phyloP scores from a whole-genome alignment of 2,888 invertebrate genomes.

The Eutolmus rufibarbis region DNA sequence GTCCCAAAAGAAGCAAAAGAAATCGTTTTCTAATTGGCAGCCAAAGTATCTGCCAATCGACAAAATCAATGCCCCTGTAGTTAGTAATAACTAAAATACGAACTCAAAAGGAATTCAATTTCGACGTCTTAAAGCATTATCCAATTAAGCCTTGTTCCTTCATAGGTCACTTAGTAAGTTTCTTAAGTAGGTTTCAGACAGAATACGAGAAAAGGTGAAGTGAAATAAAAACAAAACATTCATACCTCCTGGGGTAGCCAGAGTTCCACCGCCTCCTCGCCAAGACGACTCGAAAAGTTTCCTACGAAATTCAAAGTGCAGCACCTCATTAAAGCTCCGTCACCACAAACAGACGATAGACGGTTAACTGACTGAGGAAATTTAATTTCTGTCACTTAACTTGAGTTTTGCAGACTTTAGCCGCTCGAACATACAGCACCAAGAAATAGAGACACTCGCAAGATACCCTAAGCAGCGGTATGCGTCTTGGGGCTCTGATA shows the following conservation, averaged over 20 bases:
- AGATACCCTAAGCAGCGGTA: not conserved
- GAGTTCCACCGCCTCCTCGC: not conserved
- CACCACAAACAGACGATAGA: not conserved
- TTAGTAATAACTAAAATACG: not conserved
- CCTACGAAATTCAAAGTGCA: not conserved
- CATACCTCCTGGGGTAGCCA: not conserved
- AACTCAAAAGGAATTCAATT: not conserved
- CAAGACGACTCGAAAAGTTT: not conserved
- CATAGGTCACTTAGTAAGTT: not conserved
- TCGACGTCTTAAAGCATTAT: not conserved
- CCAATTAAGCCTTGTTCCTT: not conserved
- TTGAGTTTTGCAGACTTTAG: not conserved
- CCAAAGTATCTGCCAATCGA: not conserved
- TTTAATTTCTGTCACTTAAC: constrained; percentile 29
- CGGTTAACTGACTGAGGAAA: constrained; percentile 9
- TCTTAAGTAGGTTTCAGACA: not conserved
- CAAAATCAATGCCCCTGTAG: not conserved
- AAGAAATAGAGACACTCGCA: not conserved
- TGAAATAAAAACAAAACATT: not conserved
- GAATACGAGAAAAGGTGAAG: not conserved
- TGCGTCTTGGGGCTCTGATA: not conserved
- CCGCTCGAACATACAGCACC: not conserved
- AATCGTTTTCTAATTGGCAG: not conserved
- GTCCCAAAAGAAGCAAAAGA: not conserved
- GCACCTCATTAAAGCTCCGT: not conserved